These are phyloP conservation scores for Diplodus sargus DNA, from an alignment of 2,797 vertebrate genomes.

Conservation along the genomic window DNA sequence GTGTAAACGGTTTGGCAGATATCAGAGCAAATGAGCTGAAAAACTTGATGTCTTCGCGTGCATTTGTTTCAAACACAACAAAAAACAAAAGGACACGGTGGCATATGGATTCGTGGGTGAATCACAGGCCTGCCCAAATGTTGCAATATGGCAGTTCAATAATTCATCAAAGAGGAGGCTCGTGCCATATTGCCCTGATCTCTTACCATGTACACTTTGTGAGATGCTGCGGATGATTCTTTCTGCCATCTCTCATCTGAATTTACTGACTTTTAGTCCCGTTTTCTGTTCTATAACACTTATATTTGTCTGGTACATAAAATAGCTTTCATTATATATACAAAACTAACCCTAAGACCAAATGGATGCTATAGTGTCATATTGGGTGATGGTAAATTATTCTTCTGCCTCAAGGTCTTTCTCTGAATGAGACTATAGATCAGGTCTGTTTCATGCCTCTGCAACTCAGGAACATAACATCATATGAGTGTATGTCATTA, in stretches of 20 bases:
- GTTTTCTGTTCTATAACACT: background rate
- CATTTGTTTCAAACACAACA: background rate
- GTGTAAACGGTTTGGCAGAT: too few relatives aligned
- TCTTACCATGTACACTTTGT: conserved; percentile 40
- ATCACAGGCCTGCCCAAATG: conserved; percentile 68
- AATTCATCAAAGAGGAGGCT: conserved; percentile 72
- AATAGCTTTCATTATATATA: conserved; percentile 13
- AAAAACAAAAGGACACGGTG: conserved; percentile 32
- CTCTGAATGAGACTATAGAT: background rate
- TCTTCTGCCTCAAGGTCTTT: background rate
- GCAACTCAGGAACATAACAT: background rate
- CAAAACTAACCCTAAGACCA: background rate
- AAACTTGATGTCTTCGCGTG: background rate
- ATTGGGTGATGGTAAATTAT: conserved; percentile 9
- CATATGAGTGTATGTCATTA: background rate
- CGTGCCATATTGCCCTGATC: conserved; percentile 68
- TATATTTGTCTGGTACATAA: conserved; percentile 24
- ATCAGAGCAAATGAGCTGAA: background rate
- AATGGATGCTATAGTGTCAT: background rate
- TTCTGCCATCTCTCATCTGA: conserved; percentile 17
- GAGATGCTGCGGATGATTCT: conserved; percentile 12
- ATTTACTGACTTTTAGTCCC: background rate
- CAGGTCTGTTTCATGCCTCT: conserved; percentile 8
- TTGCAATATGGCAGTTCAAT: conserved; percentile 81
- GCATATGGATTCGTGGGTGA: conserved; percentile 73